Percentiles rank a stretch among this genome's conserved stretches.
Conservation (phyloP, 2,888 invertebrate species). For the Cryptosula pallasiana region DNA sequence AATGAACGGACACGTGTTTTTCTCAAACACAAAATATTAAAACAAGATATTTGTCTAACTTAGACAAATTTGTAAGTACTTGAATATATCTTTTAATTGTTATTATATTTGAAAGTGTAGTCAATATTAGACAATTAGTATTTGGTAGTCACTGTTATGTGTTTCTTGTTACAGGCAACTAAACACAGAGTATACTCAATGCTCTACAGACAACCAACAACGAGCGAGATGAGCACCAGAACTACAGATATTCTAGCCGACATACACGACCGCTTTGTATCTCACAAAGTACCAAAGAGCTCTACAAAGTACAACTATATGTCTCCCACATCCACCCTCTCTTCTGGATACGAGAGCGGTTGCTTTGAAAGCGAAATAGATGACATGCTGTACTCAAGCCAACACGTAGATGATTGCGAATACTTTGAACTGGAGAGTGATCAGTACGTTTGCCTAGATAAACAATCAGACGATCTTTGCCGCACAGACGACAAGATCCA, state of each 20-base stretch:
- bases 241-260: not conserved
- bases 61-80: not conserved
- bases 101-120: too few species aligned
- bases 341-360: constrained; percentile 14
- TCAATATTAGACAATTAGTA: too few species aligned
- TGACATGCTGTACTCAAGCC: not conserved
- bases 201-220: not conserved
- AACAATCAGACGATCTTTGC: not conserved
- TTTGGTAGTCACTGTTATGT: too few species aligned
- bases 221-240: not conserved
- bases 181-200: too few species aligned
- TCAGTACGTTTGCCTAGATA: constrained; percentile 16
- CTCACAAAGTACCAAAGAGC: not conserved
- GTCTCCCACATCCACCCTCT: constrained; percentile 12
- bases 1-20: not conserved
- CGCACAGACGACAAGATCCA: not conserved
- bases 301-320: constrained; percentile 12
- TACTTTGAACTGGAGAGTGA: constrained; percentile 20
- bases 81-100: too few species aligned
- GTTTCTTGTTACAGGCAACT: not conserved
- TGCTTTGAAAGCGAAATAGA: constrained; percentile 11
- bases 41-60: not conserved
- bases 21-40: not conserved
- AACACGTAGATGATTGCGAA: not conserved
- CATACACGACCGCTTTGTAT: not conserved